Evolutionary conservation across 2,888 invertebrate species (phyloP).

Genomic region (Lamellibrachia columna): DNA sequence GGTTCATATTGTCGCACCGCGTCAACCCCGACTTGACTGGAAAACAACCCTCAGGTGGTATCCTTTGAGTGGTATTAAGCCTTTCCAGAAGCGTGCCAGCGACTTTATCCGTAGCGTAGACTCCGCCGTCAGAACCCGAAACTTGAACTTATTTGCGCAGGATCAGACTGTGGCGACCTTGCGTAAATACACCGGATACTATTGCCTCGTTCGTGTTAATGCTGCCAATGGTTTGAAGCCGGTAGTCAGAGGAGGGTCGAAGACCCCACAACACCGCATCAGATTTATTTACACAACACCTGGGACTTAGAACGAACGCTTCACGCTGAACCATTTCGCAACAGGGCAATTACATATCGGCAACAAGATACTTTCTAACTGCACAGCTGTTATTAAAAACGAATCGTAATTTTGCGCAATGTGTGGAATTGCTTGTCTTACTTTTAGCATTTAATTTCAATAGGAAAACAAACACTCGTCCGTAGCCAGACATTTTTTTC

Average conservation of each 20-base stretch:
- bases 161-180: neutral
- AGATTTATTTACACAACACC: neutral
- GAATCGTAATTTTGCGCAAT: too few relatives aligned
- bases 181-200: neutral
- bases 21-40: neutral
- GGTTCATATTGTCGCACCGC: neutral
- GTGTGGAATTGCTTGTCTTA: too few relatives aligned
- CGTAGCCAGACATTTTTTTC: too few relatives aligned
- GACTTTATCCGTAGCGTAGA: neutral
- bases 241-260: neutral
- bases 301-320: neutral
- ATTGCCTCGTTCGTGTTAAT: neutral
- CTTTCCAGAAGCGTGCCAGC: neutral
- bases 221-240: neutral
- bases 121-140: neutral
- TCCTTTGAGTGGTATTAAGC: neutral
- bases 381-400: too few relatives aligned
- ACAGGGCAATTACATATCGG: neutral
- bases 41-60: neutral
- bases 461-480: too few relatives aligned
- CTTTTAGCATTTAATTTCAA: too few relatives aligned
- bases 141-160: neutral
- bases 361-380: too few relatives aligned
- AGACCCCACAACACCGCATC: neutral
- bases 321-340: neutral